A percentile compares a stretch with the other conserved stretches of the same genome.
Evolutionary conservation across 1,140 invertebrate genomes (phyloP).

Genomic region (Magallana ariakensis): DNA sequence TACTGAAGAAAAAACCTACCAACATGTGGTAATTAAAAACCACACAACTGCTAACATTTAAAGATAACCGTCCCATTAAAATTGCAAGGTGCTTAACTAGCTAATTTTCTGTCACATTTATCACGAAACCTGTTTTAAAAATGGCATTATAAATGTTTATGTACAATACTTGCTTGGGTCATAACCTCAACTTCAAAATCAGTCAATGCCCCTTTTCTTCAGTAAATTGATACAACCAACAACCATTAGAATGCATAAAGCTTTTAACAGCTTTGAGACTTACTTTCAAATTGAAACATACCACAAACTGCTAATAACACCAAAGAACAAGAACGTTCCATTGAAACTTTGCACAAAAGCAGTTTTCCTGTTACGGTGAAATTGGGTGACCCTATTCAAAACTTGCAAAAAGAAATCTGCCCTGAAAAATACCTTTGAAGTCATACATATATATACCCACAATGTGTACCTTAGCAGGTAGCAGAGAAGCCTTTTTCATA

Average conservation of each 20-base stretch:
- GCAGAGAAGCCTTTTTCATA: not conserved
- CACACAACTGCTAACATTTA: not conserved
- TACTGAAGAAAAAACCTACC: too few relatives aligned
- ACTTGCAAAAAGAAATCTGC: conserved; percentile 8
- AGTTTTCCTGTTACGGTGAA: not conserved
- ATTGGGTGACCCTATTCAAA: conserved; percentile 33
- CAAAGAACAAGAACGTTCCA: conserved; percentile 5
- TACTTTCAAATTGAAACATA: not conserved
- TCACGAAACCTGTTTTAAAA: not conserved
- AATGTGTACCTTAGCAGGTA: conserved; percentile 1
- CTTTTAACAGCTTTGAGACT: not conserved
- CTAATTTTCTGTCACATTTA: conserved; percentile 18
- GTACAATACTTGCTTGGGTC: not conserved
- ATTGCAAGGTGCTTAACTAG: not conserved
- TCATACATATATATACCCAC: conserved; percentile 10
- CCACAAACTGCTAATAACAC: not conserved
- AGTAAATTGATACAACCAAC: not conserved
- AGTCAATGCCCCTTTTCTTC: not conserved
- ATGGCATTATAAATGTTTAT: too few relatives aligned
- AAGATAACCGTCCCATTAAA: not conserved
- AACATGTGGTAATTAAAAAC: too few relatives aligned
- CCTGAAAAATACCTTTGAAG: conserved; percentile 27
- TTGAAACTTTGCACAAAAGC: conserved; percentile 13
- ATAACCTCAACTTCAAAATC: not conserved
- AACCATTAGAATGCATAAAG: not conserved